Evolutionary conservation across 2,888 invertebrate genomes (phyloP).

Genomic region (Sussaba pulchella): DNA sequence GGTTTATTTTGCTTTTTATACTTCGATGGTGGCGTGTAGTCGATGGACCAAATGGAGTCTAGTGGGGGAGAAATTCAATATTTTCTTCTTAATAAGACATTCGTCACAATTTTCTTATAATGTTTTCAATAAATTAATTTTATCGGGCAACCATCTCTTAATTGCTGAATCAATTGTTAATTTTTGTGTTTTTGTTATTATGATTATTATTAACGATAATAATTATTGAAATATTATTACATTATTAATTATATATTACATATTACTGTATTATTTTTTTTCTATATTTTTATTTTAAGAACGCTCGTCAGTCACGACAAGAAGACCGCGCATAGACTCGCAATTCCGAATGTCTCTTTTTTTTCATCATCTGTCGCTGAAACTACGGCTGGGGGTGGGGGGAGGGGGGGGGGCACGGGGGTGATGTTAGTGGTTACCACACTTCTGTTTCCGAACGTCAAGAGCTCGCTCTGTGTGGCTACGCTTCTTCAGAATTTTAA

Average conservation of each 20-base stretch:
- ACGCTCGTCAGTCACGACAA: conserved; percentile 11
- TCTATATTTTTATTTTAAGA: conserved; percentile 21
- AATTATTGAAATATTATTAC: too few relatives aligned
- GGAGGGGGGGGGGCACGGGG: too few relatives aligned
- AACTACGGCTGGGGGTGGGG: too few relatives aligned
- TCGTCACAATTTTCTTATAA: not conserved
- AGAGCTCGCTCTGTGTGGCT: conserved; percentile 69
- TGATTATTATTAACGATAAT: too few relatives aligned
- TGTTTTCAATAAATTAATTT: too few relatives aligned
- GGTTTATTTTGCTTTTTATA: not conserved
- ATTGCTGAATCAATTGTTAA: too few relatives aligned
- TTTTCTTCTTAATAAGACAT: not conserved
- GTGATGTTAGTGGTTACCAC: conserved; percentile 31
- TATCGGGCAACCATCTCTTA: too few relatives aligned
- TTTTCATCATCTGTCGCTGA: not conserved
- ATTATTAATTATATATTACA: too few relatives aligned
- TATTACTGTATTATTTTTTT: too few relatives aligned
- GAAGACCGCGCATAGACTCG: not conserved
- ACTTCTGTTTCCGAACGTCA: conserved; percentile 56
- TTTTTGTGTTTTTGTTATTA: too few relatives aligned
- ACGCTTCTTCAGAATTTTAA: conserved; percentile 78
- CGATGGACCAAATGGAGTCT: too few relatives aligned
- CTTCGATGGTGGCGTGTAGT: too few relatives aligned
- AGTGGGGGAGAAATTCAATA: not conserved
- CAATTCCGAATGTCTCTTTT: conserved; percentile 46